These are phyloP conservation scores for Tetraodon nigroviridis DNA, from an alignment of 2,113 vertebrate genomes.

Conservation along the genomic window DNA sequence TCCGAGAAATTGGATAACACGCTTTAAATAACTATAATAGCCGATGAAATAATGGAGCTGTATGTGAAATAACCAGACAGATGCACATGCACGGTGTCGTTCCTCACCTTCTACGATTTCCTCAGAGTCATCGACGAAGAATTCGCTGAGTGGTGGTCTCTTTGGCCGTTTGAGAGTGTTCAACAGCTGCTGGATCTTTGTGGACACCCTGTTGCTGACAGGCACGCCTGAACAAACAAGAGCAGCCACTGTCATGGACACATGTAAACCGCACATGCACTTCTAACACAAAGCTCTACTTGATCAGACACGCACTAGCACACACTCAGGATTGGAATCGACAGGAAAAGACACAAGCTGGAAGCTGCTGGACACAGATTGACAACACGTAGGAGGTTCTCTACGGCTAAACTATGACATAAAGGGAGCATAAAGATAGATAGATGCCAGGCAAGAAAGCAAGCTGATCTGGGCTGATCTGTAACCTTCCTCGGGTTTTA, in stretches of 20 bases:
- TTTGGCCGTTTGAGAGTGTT: slow-evolving; percentile 98
- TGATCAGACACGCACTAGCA: slow-evolving; percentile 33
- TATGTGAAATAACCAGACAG: too few relatives aligned
- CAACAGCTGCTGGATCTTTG: slow-evolving; percentile 96
- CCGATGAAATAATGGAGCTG: too few relatives aligned
- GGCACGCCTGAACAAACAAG: slow-evolving; percentile 82
- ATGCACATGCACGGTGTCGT: neutral
- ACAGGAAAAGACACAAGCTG: slow-evolving; percentile 49
- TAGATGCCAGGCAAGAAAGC: slow-evolving; percentile 56
- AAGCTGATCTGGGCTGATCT: slow-evolving; percentile 52
- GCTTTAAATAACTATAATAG: too few relatives aligned
- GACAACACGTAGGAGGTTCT: slow-evolving; percentile 27
- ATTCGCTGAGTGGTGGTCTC: slow-evolving; percentile 90
- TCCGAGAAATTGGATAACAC: too few relatives aligned
- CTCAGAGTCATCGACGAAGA: slow-evolving; percentile 95
- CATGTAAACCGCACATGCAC: slow-evolving; percentile 32
- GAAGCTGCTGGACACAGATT: slow-evolving; percentile 22
- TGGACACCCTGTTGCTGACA: slow-evolving; percentile 92
- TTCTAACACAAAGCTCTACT: slow-evolving; percentile 29
- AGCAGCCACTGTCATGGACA: slow-evolving; percentile 32
- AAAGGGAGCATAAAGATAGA: slow-evolving; percentile 43
- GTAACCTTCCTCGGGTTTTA: slow-evolving; percentile 48
- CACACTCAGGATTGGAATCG: slow-evolving; percentile 34
- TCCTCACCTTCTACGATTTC: slow-evolving; percentile 95
- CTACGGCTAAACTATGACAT: slow-evolving; percentile 48